These are phyloP conservation scores for Athalia cordata DNA, from an alignment of 2,888 invertebrate species.

Conservation along the genomic window DNA sequence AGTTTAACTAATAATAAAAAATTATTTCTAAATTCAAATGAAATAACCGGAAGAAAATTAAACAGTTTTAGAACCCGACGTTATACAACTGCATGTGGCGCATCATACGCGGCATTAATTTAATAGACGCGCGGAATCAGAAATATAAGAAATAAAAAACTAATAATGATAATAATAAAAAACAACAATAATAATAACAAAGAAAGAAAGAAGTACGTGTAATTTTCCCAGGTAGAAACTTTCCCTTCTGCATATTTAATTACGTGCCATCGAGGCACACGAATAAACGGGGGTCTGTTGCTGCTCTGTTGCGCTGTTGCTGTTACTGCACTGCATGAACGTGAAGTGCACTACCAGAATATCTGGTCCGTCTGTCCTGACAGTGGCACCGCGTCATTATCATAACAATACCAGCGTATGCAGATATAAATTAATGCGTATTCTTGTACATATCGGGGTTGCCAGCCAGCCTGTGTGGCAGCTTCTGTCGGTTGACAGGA, in stretches of 20 bases:
- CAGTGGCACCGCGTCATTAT: conserved; percentile 60
- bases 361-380: conserved; percentile 55
- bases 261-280: conserved; percentile 56
- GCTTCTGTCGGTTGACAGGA: conserved; percentile 57
- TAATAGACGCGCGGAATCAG: not conserved
- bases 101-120: not conserved
- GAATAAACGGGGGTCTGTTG: conserved; percentile 45
- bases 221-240: conserved; percentile 68
- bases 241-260: conserved; percentile 64
- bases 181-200: not conserved
- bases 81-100: not conserved
- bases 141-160: not conserved
- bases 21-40: not conserved
- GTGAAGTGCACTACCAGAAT: conserved; percentile 55
- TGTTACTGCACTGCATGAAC: conserved; percentile 42
- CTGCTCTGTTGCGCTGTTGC: not conserved
- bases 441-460: conserved; percentile 65
- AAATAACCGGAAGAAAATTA: conserved; percentile 16
- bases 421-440: conserved; percentile 73
- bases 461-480: conserved; percentile 50
- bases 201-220: conserved; percentile 35
- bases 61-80: not conserved
- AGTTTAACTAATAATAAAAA: not conserved
- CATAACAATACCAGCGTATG: conserved; percentile 70
- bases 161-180: not conserved